Evolutionary conservation across 2,113 vertebrate species (phyloP).

Genomic region (Redunca redunca): DNA sequence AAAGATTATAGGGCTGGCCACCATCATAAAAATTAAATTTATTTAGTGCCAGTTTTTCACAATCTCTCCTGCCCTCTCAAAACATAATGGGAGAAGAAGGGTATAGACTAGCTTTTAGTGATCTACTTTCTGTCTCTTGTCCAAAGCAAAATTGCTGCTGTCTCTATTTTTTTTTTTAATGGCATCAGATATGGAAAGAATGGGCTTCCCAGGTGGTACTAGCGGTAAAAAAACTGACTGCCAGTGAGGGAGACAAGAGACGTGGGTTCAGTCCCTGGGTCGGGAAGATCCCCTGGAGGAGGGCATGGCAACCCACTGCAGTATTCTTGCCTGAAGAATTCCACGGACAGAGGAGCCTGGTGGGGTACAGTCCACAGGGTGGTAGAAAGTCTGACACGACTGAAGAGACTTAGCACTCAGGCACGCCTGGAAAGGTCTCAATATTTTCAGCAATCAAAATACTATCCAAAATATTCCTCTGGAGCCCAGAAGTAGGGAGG

Average conservation of each 20-base stretch:
- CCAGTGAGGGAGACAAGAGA: neutral
- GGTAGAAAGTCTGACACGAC: neutral
- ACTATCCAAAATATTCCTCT: neutral
- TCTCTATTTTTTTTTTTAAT: neutral
- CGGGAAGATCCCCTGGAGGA: neutral
- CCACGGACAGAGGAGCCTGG: neutral
- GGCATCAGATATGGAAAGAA: neutral
- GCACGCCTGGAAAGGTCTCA: neutral
- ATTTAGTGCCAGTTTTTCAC: slow-evolving; percentile 47
- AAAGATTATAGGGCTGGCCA: neutral
- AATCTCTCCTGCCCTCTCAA: slow-evolving; percentile 12
- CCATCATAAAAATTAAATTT: slow-evolving; percentile 50
- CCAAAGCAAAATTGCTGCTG: neutral
- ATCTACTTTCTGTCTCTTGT: slow-evolving; percentile 46
- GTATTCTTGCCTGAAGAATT: neutral
- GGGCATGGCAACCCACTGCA: neutral
- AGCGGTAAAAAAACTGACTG: neutral
- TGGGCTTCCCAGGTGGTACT: neutral
- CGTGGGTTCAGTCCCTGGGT: neutral
- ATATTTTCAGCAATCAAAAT: neutral
- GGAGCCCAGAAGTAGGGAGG: neutral
- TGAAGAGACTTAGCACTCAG: neutral
- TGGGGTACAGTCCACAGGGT: neutral
- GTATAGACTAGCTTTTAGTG: slow-evolving; percentile 41
- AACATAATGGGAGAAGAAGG: neutral